Evolutionary conservation across 2,888 invertebrate genomes (phyloP), one percentile per base, ranked within the genome.

Genomic region (Acleris holmiana): DNA sequence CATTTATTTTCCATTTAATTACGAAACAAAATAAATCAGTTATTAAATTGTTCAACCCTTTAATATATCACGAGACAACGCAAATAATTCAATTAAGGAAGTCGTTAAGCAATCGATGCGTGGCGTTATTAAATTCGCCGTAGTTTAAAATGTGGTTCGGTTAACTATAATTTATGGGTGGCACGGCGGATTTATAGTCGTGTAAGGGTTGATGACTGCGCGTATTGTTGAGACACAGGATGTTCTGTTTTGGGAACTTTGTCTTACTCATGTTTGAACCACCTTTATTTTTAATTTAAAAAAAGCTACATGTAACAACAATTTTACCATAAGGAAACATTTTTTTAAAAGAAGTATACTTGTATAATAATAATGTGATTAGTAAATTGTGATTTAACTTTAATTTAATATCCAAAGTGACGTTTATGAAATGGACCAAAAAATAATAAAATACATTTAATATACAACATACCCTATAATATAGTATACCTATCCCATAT

Each of bases 41-140:
- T 78, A 79, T 72, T 77, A 79, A 83, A 82, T 79, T 73, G 76
- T 69, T 75, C 76, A 83, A 85, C 84, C 88, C 85, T 83, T 82
- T 82, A 80, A 80, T 77, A 78, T 76, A 75, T 75, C 73, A 78
- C 76, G 71, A 75, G 74, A 68, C 70, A 72, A 67, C 69, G 76
- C 71, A 71, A 78, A 72, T 84, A 87, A 90, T 91, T 89, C 81
- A 86, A 89, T 91, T 88, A 87, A 67, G 77, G 76, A 80, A 84
- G 86, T 83, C 85, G 85, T 89, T 86, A 87, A 88, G 81, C 86
- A 85, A 89, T 91, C 86, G 89, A 90, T 88, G 91, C 91, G 88
- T 89, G 82, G 81, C 85, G 65, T 81, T 81, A 90, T 89, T 88
- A 91, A 88, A 87, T 89, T 88, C 80, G 76, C 78, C 80, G 74